phyloP scores from a whole-genome alignment of 2,113 vertebrate species.

The Butorides virescens region DNA sequence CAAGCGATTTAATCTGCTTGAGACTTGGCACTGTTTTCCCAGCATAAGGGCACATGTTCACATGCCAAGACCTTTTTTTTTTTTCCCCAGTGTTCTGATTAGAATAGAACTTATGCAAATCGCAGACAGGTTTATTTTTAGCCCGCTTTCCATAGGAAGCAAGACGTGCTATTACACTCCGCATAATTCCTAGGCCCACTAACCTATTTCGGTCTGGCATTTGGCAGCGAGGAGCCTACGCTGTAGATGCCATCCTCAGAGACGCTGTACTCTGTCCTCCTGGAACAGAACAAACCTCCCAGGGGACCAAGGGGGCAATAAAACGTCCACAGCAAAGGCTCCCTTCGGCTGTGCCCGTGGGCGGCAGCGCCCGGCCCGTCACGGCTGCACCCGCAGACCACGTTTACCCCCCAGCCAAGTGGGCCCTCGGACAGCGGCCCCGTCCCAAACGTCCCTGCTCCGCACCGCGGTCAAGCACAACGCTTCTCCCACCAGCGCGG shows the following conservation, averaged over 20 bases:
- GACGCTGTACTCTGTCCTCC: neutral
- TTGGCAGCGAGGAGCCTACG: neutral
- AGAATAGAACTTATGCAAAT: slow-evolving; percentile 41
- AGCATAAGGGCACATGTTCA: neutral
- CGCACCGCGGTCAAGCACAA: fast-evolving
- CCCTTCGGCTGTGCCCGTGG: neutral
- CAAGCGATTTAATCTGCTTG: slow-evolving; percentile 35
- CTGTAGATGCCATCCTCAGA: neutral
- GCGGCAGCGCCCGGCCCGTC: fast-evolving
- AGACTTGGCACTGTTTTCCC: slow-evolving; percentile 6
- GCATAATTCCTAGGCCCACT: slow-evolving; percentile 50
- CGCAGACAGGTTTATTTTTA: slow-evolving; percentile 34
- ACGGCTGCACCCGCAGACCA: neutral
- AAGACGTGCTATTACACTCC: slow-evolving; percentile 20
- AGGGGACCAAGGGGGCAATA: neutral
- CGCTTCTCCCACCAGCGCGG: fast-evolving
- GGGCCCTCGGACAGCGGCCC: neutral
- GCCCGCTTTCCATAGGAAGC: slow-evolving; percentile 14
- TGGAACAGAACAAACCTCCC: neutral
- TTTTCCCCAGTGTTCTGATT: neutral
- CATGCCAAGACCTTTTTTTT: neutral
- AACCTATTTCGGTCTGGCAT: slow-evolving; percentile 22
- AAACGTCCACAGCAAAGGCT: neutral
- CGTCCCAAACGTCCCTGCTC: neutral
- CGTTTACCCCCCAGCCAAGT: neutral